A percentile compares a stretch with the other conserved stretches of the same genome.
Conservation (phyloP, 2,797 vertebrate genomes). For the Sebastolobus alascanus region DNA sequence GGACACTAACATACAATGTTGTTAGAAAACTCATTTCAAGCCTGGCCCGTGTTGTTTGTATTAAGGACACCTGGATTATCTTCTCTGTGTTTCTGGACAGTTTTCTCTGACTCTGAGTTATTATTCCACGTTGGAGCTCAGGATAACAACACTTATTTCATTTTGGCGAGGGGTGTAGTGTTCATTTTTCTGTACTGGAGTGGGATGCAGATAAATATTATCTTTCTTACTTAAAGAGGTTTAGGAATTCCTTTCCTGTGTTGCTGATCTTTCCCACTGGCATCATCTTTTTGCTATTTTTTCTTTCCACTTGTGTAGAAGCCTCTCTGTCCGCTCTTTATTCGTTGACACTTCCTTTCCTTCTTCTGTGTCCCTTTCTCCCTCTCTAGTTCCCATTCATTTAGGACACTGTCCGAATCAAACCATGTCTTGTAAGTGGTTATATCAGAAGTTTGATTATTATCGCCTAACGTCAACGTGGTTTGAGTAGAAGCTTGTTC, state of each 20-base stretch:
- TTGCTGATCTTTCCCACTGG: conserved; percentile 21
- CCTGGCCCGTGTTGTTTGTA: conserved; percentile 29
- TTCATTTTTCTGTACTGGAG: conserved; percentile 33
- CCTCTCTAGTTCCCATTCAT: conserved; percentile 69
- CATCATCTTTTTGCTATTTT: conserved; percentile 23
- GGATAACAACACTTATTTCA: conserved; percentile 19
- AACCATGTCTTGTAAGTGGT: conserved; percentile 78
- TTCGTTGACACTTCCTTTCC: conserved; percentile 30
- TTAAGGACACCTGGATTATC: conserved; percentile 54
- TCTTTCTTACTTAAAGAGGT: conserved; percentile 35
- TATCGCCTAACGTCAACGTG: conserved; percentile 3
- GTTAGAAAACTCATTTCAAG: conserved; percentile 37
- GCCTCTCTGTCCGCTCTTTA: neutral
- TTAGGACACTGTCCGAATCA: conserved; percentile 69
- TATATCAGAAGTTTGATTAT: conserved; percentile 27
- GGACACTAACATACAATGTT: conserved; percentile 5
- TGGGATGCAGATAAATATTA: conserved; percentile 50
- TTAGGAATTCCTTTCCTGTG: conserved; percentile 38
- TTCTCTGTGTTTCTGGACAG: conserved; percentile 34
- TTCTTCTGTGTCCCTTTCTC: conserved; percentile 58
- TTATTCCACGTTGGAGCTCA: conserved; percentile 26
- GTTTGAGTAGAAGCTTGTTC: conserved; percentile 25
- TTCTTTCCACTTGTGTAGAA: conserved; percentile 22
- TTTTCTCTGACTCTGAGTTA: conserved; percentile 54
- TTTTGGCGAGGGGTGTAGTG: conserved; percentile 8